Base-by-base conservation (phyloP, 2,113 vertebrate genomes). In the Numenius arquata region DNA sequence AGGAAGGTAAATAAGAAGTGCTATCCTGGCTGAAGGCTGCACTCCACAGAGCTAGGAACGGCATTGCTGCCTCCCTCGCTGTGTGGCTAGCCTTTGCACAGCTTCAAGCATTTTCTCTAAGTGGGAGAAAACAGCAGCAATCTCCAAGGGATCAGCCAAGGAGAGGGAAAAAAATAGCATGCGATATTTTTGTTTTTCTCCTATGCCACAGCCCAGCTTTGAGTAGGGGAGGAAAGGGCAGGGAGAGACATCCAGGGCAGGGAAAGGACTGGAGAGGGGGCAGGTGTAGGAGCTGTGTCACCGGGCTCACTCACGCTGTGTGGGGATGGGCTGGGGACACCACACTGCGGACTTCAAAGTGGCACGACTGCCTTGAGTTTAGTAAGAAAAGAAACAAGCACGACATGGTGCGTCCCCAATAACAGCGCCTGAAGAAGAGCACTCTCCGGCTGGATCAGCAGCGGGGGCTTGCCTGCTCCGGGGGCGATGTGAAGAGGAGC, bases 11-110 rank as follows among this genome's bases (percentile, higher is more conserved):
- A 53, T 16, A n/a, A 68, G 36, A 79, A 94, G 27, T 18, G n/a
- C 65, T 92, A 38, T 6, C 23, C 38, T 50, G 76, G 86, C 89
- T 95, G 79, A 95, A 95, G 93, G 85, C 73, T 92, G 91, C 89
- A 82, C 89, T 93, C 93, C 93, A 81, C 65, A 95, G 94, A 90
- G 76, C 86, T 89, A 66, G 86, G 77, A n/a, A 30, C 52, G 73
- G 84, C 80, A 89, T 8, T 93, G 88, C 92, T 95, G 86, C 87
- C 89, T 84, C 70, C 70, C 61, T 53, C 25, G 32, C 25, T 74
- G 32, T 48, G 80, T 81, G 73, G 68, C 41, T 32, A 83, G 36
- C 52, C 52, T 85, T 61, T 81, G 53, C 52, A 53, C 47, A 43
- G 93, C 65, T 92, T 77, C 68, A 58, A 87, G 76, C 47, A 5